These are phyloP conservation scores for Mustela nigripes DNA, from an alignment of 2,113 vertebrate genomes.

Conservation along the genomic window DNA sequence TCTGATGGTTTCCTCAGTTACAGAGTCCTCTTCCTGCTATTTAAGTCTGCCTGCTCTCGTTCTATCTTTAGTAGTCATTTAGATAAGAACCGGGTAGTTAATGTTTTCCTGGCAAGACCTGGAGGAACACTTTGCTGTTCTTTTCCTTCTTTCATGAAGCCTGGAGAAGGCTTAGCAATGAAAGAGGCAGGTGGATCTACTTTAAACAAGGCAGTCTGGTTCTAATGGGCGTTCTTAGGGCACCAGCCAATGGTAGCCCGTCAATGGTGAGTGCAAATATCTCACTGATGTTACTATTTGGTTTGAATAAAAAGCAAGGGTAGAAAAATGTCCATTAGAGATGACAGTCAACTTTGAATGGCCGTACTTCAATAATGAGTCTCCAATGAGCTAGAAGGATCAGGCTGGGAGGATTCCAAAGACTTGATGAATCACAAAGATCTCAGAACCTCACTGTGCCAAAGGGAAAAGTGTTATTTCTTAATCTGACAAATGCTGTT, in stretches of 20 bases:
- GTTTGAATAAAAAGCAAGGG: neutral
- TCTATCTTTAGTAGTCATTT: constrained; percentile 70
- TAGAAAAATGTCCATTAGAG: neutral
- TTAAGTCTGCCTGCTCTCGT: constrained; percentile 57
- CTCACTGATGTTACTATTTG: neutral
- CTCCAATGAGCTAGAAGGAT: neutral
- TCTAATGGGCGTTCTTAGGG: neutral
- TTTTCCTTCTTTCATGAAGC: constrained; percentile 49
- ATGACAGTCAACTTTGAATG: neutral
- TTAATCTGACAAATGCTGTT: constrained; percentile 19
- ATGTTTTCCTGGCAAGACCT: constrained; percentile 66
- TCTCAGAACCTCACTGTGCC: neutral
- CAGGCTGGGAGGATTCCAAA: constrained; percentile 2
- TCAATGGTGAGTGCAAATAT: neutral
- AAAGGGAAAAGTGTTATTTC: neutral
- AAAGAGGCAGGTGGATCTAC: constrained; percentile 37
- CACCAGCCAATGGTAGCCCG: neutral
- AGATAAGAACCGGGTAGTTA: constrained; percentile 57
- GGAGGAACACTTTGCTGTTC: constrained; percentile 35
- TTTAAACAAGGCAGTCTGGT: neutral
- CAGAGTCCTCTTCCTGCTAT: constrained; percentile 20
- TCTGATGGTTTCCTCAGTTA: constrained; percentile 40
- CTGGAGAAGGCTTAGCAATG: constrained; percentile 38
- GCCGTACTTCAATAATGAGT: neutral
- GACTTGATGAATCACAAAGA: neutral